Base-by-base conservation (phyloP, 1,140 invertebrate genomes). In the Phenacoccus solenopsis region DNA sequence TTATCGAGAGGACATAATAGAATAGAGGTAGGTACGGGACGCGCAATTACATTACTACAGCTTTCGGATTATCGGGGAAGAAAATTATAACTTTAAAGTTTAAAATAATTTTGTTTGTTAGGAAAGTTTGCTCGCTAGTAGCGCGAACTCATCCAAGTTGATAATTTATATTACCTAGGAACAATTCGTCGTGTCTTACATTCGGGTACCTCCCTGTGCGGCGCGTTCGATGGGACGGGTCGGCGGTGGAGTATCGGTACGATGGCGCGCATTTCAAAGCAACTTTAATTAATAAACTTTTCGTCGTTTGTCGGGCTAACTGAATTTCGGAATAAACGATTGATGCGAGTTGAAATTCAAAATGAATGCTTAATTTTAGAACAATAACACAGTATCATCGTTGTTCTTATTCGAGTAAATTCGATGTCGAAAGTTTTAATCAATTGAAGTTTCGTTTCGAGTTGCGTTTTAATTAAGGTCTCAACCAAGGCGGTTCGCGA, bases 261-360 rank as follows among this genome's bases (percentile, higher is more conserved):
- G n/a, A 49, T 49, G 38, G 5, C 20, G 13, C 38, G 3, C 38
- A 49, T 49, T n/a, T 49, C 38, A 49, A 49, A 49, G 38, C 38
- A 49, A 49, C 38, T 49, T 49, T 49, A 49, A 49, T 49, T 49
- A 49, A 49, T 49, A 49, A 49, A 49, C 38, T 49, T 49, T 49
- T 49, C 13, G 38, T 49, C 38, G 16, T 49, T 49, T 49, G 38
- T 49, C 20, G 38, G 38, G n/a, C n/a, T n/a, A 49, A 49, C 12
- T 49, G 38, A 49, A 49, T 49, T 49, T 49, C 38, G 16, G n/a
- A 49, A 49, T 49, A 49, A 49, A 49, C 38, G 38, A 49, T 49
- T 49, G 38, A 49, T 49, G 38, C 20, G 38, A 49, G 38, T 49
- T 49, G 38, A 49, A 49, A 49, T 49, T 49, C 16, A 9, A 49